A percentile compares a stretch with the other conserved stretches of the same genome.
These are phyloP conservation scores for Clunio marinus DNA, from an alignment of 2,888 invertebrate species.

Conservation along the genomic window DNA sequence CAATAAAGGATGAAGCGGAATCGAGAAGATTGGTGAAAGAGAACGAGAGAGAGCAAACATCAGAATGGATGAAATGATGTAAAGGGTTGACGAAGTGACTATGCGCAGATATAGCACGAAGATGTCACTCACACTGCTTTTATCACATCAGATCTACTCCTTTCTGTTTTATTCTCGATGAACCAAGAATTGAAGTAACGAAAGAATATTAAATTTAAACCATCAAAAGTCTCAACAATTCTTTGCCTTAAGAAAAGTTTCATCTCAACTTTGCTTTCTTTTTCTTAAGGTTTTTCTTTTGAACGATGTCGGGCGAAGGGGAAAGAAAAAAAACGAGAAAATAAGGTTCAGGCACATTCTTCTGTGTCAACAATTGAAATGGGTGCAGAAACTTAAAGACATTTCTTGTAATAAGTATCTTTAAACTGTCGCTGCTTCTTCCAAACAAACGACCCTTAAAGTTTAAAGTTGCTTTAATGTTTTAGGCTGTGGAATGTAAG, in stretches of 20 bases:
- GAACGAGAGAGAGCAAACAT: not conserved
- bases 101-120: conserved; percentile 18
- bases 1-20: not conserved
- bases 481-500: not conserved
- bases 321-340: conserved; percentile 7
- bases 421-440: no score
- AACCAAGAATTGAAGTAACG: not conserved
- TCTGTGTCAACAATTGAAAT: conserved; percentile 28
- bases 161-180: not conserved
- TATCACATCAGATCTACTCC: no score
- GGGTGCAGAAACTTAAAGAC: not conserved
- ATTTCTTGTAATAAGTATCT: not conserved
- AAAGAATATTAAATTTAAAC: not conserved
- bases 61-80: not conserved
- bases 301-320: no score
- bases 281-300: not conserved
- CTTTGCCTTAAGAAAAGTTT: not conserved
- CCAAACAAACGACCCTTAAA: not conserved
- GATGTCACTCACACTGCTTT: not conserved
- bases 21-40: not conserved
- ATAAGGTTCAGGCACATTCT: conserved; percentile 20
- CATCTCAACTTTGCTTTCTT: not conserved
- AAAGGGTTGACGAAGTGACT: not conserved
- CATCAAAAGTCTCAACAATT: conserved; percentile 11
- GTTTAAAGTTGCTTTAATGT: not conserved